These are phyloP conservation scores for Polydrusus cervinus DNA, from an alignment of 2,888 invertebrate genomes.

Conservation along the genomic window DNA sequence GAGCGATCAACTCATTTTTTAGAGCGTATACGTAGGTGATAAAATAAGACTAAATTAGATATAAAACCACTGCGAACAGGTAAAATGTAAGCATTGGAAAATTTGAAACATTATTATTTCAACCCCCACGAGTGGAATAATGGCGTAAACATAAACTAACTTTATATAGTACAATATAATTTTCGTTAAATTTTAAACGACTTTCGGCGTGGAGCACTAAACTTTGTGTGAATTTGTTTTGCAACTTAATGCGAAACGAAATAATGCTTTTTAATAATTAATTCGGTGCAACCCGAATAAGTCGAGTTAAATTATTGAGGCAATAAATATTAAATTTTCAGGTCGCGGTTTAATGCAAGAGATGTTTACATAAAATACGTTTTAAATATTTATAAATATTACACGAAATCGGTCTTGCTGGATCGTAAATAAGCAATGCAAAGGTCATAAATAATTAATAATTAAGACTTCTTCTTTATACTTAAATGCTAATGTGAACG, in stretches of 20 bases:
- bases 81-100: not conserved
- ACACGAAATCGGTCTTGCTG: constrained; percentile 18
- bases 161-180: constrained; percentile 32
- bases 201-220: constrained; percentile 19
- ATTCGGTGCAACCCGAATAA: constrained; percentile 49
- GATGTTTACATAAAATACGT: constrained; percentile 40
- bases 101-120: constrained; percentile 2
- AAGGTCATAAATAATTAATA: constrained; percentile 8
- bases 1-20: no score
- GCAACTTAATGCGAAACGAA: constrained; percentile 40
- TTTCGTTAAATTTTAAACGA: constrained; percentile 30
- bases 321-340: constrained; percentile 52
- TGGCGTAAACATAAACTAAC: constrained; percentile 22
- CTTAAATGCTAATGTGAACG: no score
- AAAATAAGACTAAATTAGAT: no score
- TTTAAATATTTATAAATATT: constrained; percentile 34
- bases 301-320: constrained; percentile 48
- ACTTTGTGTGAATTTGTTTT: constrained; percentile 43
- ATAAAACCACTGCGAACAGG: not conserved
- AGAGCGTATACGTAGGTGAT: no score
- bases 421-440: constrained; percentile 12
- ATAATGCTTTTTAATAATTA: constrained; percentile 45
- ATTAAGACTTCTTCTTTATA: no score
- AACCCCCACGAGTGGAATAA: constrained; percentile 25
- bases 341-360: constrained; percentile 27